Conservation (phyloP, 2,888 invertebrate species). For the Xestia rhomboidea region DNA sequence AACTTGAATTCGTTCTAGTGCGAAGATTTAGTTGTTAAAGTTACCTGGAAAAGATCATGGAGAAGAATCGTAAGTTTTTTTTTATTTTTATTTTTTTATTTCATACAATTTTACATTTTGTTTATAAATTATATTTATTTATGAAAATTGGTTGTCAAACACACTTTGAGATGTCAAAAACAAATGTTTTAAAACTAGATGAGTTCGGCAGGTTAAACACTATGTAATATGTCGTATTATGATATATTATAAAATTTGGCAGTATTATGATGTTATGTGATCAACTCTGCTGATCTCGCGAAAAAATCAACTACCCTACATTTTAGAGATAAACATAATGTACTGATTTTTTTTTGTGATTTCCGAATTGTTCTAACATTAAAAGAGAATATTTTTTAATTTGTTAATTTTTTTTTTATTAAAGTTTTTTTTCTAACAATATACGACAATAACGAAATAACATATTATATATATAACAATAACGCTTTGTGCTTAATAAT, state of each 20-base stretch:
- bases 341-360: not conserved
- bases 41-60: not conserved
- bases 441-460: too few relatives aligned
- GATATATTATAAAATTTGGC: not conserved
- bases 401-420: too few relatives aligned
- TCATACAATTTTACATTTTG: not conserved
- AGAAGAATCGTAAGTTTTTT: slow-evolving; percentile 16
- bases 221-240: not conserved
- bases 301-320: not conserved
- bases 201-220: not conserved
- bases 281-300: not conserved
- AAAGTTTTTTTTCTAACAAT: too few relatives aligned
- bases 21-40: not conserved
- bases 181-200: not conserved
- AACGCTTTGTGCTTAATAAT: too few relatives aligned
- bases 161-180: not conserved
- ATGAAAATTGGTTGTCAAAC: not conserved
- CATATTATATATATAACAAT: too few relatives aligned
- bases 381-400: too few relatives aligned
- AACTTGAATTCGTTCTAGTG: not conserved
- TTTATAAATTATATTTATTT: too few relatives aligned
- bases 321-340: not conserved
- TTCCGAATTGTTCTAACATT: not conserved
- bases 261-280: not conserved
- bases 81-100: not conserved